Evolutionary conservation across 1,140 invertebrate genomes (phyloP), one percentile per base, ranked within the genome.

Genomic region (Holcopasites calliopsidis): DNA sequence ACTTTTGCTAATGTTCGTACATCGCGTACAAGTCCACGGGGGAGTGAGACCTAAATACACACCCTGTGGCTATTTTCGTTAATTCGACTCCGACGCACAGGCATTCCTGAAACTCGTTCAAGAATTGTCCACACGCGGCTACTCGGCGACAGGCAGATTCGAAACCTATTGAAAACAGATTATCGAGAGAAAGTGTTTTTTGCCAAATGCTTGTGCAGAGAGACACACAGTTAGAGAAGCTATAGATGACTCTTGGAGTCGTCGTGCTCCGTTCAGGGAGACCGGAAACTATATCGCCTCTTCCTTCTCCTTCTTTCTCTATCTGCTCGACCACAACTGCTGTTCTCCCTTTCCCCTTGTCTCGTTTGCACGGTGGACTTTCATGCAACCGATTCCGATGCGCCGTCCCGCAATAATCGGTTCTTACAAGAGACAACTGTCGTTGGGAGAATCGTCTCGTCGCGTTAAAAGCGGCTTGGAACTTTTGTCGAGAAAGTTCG

Each of bases 381-480:
- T 88, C 86, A 85, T 86, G 87, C 78, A 76, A 82, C 77, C 76
- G 83, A 79, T 86, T 82, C 77, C 81, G 78, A 85, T 80, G 80
- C 76, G 79, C 86, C n/a, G n/a, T n/a, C n/a, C n/a, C 40, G 81
- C 80, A 71, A 83, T 87, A 80, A 88, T 88, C 84, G 74, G 58
- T 10, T 18, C 73, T 87, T 85, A 82, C 86, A 78, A 87, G 86
- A 88, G 84, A 80, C 83, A 82, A 86, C 71, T 68, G 75, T 78
- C 64, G 62, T 54, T 52, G 40, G 58, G 57, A 80, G 71, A 76
- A 81, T 64, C 77, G 61, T 65, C 58, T 60, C 23, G 42, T 58
- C 71, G 65, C 35, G 50, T 66, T n/a, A 70, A 76, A 60, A 61
- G 7, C 5, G 68, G 47, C 11, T 33, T 52, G 65, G 55, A 64